Evolutionary conservation across 2,113 vertebrate species (phyloP), one percentile per base, ranked within the genome.

Genomic region (Dasyornis broadbenti): DNA sequence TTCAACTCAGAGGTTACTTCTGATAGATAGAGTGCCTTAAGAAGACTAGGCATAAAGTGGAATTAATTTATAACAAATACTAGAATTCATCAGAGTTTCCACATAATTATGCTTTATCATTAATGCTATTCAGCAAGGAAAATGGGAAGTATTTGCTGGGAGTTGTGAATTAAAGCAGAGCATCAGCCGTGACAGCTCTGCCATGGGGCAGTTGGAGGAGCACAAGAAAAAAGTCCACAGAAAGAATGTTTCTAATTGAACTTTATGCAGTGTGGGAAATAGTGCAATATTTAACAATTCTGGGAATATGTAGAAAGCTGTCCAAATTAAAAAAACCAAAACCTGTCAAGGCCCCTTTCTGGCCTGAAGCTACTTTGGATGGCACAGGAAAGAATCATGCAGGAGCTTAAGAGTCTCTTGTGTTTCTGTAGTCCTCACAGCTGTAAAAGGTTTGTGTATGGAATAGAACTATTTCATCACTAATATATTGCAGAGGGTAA

Each of bases 231-330:
- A 61, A 50, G 39, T 54, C 54, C 70, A 77, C 42, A 50, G 52
- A 88, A 95, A 73, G n/a, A 80, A 80, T 92, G 40, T 31, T 77
- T 91, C 79, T 95, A 69, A 89, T 64, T 94, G 91, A 92, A 86
- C 83, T 91, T 94, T 44, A 52, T 79, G 71, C 64, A 85, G 39
- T 70, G 45, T 79, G 82, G 59, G 84, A 88, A 90, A 86, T n/a
- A 85, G 64, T 77, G 52, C 50, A 66, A 33, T 76, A 93, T 94
- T 86, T 77, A 94, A 91, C 94, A 92, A 56, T 92, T 90, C 94
- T 90, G 94, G 89, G 88, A 95, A 83, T 88, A 90, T 73, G 59
- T 69, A 86, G 79, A 92, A 95, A 86, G 59, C 79, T 70, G 71
- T 88, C 54, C 82, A 92, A 92, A 86, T 90, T 3, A 13, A 52